Base-by-base conservation (phyloP, 2,113 vertebrate genomes). In the Prunella fulvescens region DNA sequence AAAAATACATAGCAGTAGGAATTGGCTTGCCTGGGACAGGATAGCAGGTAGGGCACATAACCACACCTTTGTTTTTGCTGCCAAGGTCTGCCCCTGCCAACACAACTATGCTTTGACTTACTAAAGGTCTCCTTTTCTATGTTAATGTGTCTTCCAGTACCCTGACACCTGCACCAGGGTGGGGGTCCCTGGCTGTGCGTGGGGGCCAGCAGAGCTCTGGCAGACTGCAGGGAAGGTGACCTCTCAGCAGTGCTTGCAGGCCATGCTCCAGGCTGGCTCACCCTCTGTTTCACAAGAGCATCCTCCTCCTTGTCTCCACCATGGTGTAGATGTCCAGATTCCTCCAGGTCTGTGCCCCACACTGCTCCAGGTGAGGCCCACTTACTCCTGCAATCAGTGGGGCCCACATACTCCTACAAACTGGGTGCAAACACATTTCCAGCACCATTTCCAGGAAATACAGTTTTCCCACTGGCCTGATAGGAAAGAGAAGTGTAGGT, bases 111-210 rank as follows among this genome's bases (percentile, higher is more conserved):
- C 33, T 78, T 14, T 69, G 33, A 62, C 20, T 77, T 69, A 65
- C 7, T 33, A 33, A 82, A n/a, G n/a, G 45, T 45, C n/a, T 51
- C 40, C 8, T 48, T 50, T 61, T 54, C 24, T 4, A 16, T 5
- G 9, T n/a, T 81, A 44, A 54, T 67, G 33, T 80, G 14, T 12
- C 29, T 81, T 14, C 35, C 39, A 73, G 28, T 28, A 44, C 12
- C 14, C 11, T 10, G 1, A 28, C 22, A 31, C 28, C 60, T 84
- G 26, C 29, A 7, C 6, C 0, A 0, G 6, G 23, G 6, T 33
- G 22, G 14, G 2, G 11, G 8, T 51, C 14, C n/a, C 42, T 45
- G 51, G 19, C 40, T 81, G 54, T 28, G 33, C 1, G 0, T 10
- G 33, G 18, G 13, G n/a, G 4, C 33, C 71, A 76, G 53, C 31